Percentiles rank a stretch among this genome's conserved stretches.
These are phyloP conservation scores for Malthinus seriepunctatus DNA, from an alignment of 2,888 invertebrate species.

Conservation along the genomic window DNA sequence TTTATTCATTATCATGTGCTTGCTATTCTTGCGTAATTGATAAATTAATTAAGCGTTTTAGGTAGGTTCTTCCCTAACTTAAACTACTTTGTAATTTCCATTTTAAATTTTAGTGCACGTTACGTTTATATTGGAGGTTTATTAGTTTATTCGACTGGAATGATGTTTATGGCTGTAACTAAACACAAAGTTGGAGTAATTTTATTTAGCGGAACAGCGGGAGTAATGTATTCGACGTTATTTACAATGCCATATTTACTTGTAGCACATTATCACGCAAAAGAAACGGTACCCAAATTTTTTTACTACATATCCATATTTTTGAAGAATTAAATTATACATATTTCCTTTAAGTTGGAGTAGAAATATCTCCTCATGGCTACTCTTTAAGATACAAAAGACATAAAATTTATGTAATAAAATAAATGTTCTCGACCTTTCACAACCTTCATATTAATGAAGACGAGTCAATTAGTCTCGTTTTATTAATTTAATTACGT, in stretches of 20 bases:
- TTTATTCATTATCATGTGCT: slow-evolving; percentile 93
- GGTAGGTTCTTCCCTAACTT: slow-evolving; percentile 55
- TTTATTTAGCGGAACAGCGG: slow-evolving; percentile 90
- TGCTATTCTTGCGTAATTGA: slow-evolving; percentile 90
- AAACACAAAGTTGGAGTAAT: slow-evolving; percentile 80
- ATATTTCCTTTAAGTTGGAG: no score
- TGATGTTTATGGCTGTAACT: slow-evolving; percentile 82
- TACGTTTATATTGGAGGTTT: slow-evolving; percentile 88
- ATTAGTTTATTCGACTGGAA: slow-evolving; percentile 84
- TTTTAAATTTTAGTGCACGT: slow-evolving; percentile 68
- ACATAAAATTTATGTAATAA: no score
- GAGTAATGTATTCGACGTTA: slow-evolving; percentile 95
- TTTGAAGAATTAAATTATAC: no score
- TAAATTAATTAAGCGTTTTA: slow-evolving; percentile 74
- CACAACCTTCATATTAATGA: no score
- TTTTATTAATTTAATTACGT: no score
- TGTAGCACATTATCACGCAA: slow-evolving; percentile 93
- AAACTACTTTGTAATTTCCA: neutral
- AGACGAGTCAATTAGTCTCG: no score
- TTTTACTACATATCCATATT: no score
- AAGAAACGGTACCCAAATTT: slow-evolving; percentile 71
- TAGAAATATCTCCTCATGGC: no score
- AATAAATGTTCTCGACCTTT: no score
- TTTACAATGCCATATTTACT: slow-evolving; percentile 97
- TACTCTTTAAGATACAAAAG: no score